phyloP scores from a whole-genome alignment of 1,140 invertebrate genomes.

The Reticulitermes speratus region DNA sequence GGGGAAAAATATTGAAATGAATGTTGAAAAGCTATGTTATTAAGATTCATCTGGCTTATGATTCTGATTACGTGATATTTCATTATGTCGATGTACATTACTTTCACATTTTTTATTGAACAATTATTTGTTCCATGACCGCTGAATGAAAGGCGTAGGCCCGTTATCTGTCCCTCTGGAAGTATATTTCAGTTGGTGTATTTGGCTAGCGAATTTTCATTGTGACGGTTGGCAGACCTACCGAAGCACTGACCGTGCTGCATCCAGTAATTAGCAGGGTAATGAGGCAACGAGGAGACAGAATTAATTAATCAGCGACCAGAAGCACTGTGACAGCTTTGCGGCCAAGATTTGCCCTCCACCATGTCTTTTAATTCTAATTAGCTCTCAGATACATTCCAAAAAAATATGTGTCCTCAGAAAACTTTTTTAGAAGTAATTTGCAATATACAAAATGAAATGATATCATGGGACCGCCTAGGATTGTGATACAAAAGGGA shows the following conservation, averaged over 20 bases:
- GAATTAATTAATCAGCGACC: conserved; percentile 14
- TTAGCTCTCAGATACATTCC: not conserved
- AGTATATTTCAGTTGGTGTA: not conserved
- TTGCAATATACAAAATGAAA: not conserved
- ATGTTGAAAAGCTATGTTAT: no score
- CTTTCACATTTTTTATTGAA: not conserved
- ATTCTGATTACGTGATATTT: no score
- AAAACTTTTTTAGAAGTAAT: not conserved
- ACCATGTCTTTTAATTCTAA: not conserved
- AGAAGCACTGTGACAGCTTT: not conserved
- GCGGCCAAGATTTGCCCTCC: not conserved
- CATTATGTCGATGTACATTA: no score
- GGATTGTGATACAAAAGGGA: not conserved
- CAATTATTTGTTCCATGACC: not conserved
- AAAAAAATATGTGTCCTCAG: not conserved
- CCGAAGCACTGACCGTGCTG: not conserved
- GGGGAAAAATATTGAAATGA: no score
- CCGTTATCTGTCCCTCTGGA: not conserved
- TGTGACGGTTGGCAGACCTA: not conserved
- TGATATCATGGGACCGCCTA: not conserved
- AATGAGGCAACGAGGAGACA: conserved; percentile 8
- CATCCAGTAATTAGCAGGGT: not conserved
- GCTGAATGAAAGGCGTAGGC: not conserved
- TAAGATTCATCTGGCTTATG: no score
- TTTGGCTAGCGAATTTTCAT: not conserved